phyloP scores from a whole-genome alignment of 2,888 invertebrate species.

The Steinernema carpocapsae region DNA sequence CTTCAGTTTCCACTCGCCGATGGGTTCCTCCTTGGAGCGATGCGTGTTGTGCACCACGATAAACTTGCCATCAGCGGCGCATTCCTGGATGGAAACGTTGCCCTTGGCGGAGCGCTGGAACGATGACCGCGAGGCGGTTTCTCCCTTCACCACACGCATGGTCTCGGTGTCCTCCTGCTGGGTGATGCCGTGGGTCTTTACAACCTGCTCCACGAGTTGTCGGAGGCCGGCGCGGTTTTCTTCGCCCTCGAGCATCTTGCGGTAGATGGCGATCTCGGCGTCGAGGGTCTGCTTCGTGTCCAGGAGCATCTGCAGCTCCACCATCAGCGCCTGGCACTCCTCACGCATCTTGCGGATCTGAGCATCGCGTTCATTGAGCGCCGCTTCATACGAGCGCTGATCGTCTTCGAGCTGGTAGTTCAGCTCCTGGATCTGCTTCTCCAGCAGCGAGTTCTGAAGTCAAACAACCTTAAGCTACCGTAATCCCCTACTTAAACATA shows the following conservation, averaged over 20 bases:
- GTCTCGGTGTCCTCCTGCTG: slow-evolving; percentile 66
- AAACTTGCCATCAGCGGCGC: slow-evolving; percentile 71
- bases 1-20: slow-evolving; percentile 70
- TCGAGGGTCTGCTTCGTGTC: slow-evolving; percentile 72
- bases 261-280: slow-evolving; percentile 74
- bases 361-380: slow-evolving; percentile 69
- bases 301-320: slow-evolving; percentile 70
- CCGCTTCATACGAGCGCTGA: slow-evolving; percentile 71
- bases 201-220: slow-evolving; percentile 69
- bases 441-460: slow-evolving; percentile 71
- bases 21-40: slow-evolving; percentile 70
- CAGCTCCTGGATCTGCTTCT: slow-evolving; percentile 72
- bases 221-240: slow-evolving; percentile 71
- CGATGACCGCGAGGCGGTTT: slow-evolving; percentile 69
- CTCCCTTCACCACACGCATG: slow-evolving; percentile 65
- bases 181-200: slow-evolving; percentile 66
- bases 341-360: slow-evolving; percentile 70
- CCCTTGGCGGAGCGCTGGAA: slow-evolving; percentile 71
- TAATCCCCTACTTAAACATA: slow-evolving; percentile 48
- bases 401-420: slow-evolving; percentile 72
- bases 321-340: slow-evolving; percentile 70
- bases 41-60: slow-evolving; percentile 72
- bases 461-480: slow-evolving; percentile 4
- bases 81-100: slow-evolving; percentile 70
- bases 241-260: slow-evolving; percentile 73